Evolutionary conservation across 2,797 vertebrate species (phyloP).

Genomic region (Chrysocyon brachyurus): DNA sequence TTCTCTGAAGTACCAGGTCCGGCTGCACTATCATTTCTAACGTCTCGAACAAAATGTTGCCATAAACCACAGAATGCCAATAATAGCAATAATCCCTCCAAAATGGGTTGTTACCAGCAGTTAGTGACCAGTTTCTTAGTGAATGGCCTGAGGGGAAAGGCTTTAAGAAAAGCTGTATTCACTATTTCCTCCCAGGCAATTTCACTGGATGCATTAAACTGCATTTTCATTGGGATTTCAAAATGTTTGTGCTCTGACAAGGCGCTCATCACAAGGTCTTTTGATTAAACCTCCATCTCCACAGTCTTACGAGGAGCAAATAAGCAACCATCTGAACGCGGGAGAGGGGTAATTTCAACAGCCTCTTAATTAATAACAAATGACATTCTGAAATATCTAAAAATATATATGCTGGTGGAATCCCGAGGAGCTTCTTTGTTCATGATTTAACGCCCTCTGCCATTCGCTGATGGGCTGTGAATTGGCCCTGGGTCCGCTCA

Average conservation of each 20-base stretch:
- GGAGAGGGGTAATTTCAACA: slow-evolving; percentile 37
- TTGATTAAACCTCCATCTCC: slow-evolving; percentile 68
- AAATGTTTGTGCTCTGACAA: slow-evolving; percentile 88
- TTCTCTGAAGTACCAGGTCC: slow-evolving; percentile 74
- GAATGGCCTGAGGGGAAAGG: slow-evolving; percentile 90
- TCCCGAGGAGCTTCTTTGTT: background rate
- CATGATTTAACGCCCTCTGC: background rate
- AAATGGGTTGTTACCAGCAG: slow-evolving; percentile 89
- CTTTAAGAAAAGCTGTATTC: slow-evolving; percentile 88
- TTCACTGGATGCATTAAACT: slow-evolving; percentile 89
- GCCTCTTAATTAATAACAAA: slow-evolving; percentile 70
- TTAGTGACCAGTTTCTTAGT: slow-evolving; percentile 91
- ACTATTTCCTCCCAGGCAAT: slow-evolving; percentile 90
- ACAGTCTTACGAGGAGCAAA: slow-evolving; percentile 62
- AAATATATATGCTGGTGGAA: background rate
- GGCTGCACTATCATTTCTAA: slow-evolving; percentile 75
- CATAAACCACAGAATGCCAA: slow-evolving; percentile 87
- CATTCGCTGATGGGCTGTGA: background rate
- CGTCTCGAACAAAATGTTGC: slow-evolving; percentile 88
- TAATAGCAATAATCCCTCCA: slow-evolving; percentile 88
- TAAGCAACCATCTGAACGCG: background rate
- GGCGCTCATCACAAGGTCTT: slow-evolving; percentile 82
- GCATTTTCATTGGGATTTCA: slow-evolving; percentile 88
- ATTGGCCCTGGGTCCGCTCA: background rate
- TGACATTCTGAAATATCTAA: slow-evolving; percentile 18